Base-by-base conservation (phyloP, 2,797 vertebrate genomes). In the Falco rusticolus region DNA sequence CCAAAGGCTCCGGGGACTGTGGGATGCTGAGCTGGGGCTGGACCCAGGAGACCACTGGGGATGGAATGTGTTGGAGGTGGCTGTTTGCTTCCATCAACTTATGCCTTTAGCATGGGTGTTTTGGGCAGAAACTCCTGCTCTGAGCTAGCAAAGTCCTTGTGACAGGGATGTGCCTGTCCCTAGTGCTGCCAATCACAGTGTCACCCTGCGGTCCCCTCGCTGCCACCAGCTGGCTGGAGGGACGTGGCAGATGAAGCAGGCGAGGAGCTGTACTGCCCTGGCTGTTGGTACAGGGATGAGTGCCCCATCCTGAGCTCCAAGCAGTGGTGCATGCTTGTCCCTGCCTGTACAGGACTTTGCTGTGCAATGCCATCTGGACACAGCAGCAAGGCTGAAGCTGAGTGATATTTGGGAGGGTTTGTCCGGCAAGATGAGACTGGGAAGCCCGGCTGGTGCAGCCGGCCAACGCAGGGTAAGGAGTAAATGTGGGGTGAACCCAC, bases 241-340 rank as follows among this genome's bases (percentile, higher is more conserved):
- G 64, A 70, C 31, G 20, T 71, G 53, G 45, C 31, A 71, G 57
- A 47, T 28, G 70, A 14, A 84, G 64, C 33, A 68, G 78, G 29
- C 89, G 78, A 39, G 25, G 39, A 66, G 5, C 57, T 1, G 3
- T 31, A 25, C 14, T 48, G 43, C 24, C 16, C 39, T 61, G 50
- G 41, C 47, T 87, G 51, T 8, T 4, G 18, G 28, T 6, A 10
- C 33, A 41, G 34, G 19, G 65, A 1, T 41, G 51, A 4, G 7
- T 26, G n/a, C 16, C 20, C n/a, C 4, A 3, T 33, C 37, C 59
- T 13, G 11, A 59, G 26, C 71, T 60, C 21, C 48, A 33, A 12
- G 69, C 45, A 11, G 33, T 0, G 7, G 4, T 10, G 13, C 2
- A 0, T 5, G 6, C 0, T 0, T 15, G 33, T 65, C 43, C 22